A percentile compares a stretch with the other conserved stretches of the same genome.
Evolutionary conservation across 2,888 invertebrate genomes (phyloP).

Genomic region (Helleia helle): DNA sequence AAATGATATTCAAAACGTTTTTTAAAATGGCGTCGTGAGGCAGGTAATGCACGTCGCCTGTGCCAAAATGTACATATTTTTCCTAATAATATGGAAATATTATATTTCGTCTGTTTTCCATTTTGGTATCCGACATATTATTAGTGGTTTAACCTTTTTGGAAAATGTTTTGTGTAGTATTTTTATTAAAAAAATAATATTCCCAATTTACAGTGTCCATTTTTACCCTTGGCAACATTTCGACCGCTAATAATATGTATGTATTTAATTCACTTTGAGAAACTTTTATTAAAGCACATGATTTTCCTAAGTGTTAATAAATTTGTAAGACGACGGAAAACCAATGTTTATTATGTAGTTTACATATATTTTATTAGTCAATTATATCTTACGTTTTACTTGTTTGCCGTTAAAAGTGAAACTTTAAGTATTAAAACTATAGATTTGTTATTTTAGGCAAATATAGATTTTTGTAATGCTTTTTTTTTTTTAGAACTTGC

Average conservation of each 20-base stretch:
- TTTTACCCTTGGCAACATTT: not conserved
- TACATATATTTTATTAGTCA: no score
- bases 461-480: no score
- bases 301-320: slow-evolving; percentile 3
- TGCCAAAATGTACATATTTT: slow-evolving; percentile 69
- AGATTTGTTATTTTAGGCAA: no score
- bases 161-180: slow-evolving; percentile 14
- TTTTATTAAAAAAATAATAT: not conserved
- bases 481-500: no score
- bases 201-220: not conserved
- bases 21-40: slow-evolving; percentile 37
- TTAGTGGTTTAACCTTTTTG: slow-evolving; percentile 22
- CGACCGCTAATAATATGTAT: slow-evolving; percentile 1
- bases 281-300: slow-evolving; percentile 4
- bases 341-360: not conserved
- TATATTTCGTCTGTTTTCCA: slow-evolving; percentile 33
- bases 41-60: slow-evolving; percentile 54
- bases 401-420: no score
- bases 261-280: slow-evolving; percentile 5
- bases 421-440: no score
- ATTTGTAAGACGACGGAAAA: slow-evolving; percentile 1
- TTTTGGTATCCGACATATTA: slow-evolving; percentile 23
- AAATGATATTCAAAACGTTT: slow-evolving; percentile 42
- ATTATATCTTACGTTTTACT: no score
- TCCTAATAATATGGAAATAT: slow-evolving; percentile 37